Evolutionary conservation across 2,113 vertebrate species (phyloP), one percentile per base, ranked within the genome.

Genomic region (Cryptotis parvus): DNA sequence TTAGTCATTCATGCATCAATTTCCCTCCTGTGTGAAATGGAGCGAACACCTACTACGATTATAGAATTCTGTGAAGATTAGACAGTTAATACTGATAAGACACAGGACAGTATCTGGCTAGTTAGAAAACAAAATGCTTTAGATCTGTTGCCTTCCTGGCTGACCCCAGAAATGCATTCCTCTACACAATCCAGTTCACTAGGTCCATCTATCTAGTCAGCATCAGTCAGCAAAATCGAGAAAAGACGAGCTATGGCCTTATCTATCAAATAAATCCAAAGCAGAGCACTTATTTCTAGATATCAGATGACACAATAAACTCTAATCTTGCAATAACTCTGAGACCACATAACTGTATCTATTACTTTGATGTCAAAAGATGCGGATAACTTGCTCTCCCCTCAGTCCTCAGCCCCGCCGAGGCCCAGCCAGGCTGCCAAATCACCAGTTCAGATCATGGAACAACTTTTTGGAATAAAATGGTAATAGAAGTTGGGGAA

Each of bases 401-500:
- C 45, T 49, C 45, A n/a, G n/a, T n/a, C n/a, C n/a, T n/a, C n/a
- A n/a, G n/a, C 45, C 2, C 45, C 45, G 10, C 45, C 45, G 2
- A 49, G 4, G 0, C 55, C 22, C 6, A 6, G 18, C 18, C 26
- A 16, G 65, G 11, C 20, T 77, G 33, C 31, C 20, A 52, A 37
- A 82, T 81, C 55, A 68, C 55, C 27, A 6, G 22, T 69, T 91
- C 77, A 26, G 14, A 75, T 74, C 18, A 81, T 55, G 15, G 39
- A 14, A 9, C 22, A 80, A 41, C 24, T 90, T 70, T n/a, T 61
- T 9, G 69, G 26, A 12, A 84, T 68, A 26, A 9, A 9, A 76
- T 18, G 65, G 33, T 84, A 74, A 70, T 29, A 75, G 58, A 87
- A 12, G 72, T 11, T 76, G 45, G 93, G 81, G 14, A 89, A 77